Evolutionary conservation across 2,113 vertebrate genomes (phyloP).

Genomic region (Paralichthys olivaceus): DNA sequence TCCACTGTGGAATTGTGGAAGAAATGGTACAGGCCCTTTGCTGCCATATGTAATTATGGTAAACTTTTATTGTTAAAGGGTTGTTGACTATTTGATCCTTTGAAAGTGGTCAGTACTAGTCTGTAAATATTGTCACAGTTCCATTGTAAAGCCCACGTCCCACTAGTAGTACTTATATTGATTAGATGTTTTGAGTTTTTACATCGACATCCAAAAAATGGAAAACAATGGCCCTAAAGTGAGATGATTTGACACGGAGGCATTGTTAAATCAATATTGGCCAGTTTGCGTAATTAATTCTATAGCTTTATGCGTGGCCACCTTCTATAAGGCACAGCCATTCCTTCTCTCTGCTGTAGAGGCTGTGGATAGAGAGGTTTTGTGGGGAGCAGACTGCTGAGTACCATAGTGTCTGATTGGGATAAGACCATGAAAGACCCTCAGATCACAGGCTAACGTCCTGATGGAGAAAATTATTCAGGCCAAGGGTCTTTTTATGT

Average conservation of each 20-base stretch:
- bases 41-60: slow-evolving; percentile 55
- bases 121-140: neutral
- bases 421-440: slow-evolving; percentile 75
- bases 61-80: slow-evolving; percentile 18
- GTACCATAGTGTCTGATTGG: slow-evolving; percentile 58
- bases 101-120: slow-evolving; percentile 6
- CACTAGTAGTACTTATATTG: no score
- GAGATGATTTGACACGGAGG: neutral
- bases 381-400: slow-evolving; percentile 51
- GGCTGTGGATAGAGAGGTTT: slow-evolving; percentile 26
- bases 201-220: neutral
- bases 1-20: slow-evolving; percentile 53
- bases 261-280: neutral
- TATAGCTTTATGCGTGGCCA: neutral
- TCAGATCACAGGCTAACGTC: slow-evolving; percentile 74
- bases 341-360: slow-evolving; percentile 2
- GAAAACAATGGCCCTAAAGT: neutral
- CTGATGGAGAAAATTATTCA: slow-evolving; percentile 75
- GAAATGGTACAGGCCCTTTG: slow-evolving; percentile 41
- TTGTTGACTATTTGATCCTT: slow-evolving; percentile 12
- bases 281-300: neutral
- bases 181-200: neutral
- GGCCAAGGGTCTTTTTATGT: slow-evolving; percentile 73
- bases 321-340: neutral
- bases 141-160: no score